phyloP scores from a whole-genome alignment of 1,140 invertebrate species.

The Caenorhabditis inopinata region DNA sequence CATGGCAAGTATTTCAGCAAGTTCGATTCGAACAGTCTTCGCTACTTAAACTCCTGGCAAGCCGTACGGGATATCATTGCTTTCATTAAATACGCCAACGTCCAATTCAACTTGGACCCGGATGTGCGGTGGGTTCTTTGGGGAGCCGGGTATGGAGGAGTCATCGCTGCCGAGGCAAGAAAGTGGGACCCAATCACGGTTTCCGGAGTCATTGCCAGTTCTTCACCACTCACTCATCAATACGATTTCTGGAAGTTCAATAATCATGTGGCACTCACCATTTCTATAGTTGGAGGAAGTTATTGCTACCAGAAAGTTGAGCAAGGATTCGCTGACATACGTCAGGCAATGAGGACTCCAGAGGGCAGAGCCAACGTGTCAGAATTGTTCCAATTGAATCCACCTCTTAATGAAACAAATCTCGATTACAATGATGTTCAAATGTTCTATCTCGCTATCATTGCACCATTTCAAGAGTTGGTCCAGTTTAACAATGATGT shows the following conservation, averaged over 20 bases:
- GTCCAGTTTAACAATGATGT: neutral
- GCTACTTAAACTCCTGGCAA: neutral
- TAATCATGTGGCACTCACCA: neutral
- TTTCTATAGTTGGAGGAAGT: neutral
- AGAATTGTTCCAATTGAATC: neutral
- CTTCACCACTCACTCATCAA: neutral
- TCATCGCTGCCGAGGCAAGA: neutral
- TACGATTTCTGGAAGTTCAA: neutral
- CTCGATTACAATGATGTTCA: neutral
- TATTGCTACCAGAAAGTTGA: neutral
- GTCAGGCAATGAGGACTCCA: neutral
- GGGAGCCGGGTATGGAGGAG: neutral
- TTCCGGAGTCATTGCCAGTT: neutral
- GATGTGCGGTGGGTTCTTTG: neutral
- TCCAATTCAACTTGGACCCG: neutral
- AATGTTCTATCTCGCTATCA: neutral
- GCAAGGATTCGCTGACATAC: neutral
- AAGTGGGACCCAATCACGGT: neutral
- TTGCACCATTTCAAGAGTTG: neutral
- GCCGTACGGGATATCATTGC: neutral
- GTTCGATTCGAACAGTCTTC: neutral
- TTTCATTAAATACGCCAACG: neutral
- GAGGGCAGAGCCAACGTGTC: neutral
- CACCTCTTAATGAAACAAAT: neutral
- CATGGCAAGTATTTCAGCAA: neutral